Evolutionary conservation across 2,797 vertebrate genomes (phyloP).

Genomic region (Heliangelus exortis): DNA sequence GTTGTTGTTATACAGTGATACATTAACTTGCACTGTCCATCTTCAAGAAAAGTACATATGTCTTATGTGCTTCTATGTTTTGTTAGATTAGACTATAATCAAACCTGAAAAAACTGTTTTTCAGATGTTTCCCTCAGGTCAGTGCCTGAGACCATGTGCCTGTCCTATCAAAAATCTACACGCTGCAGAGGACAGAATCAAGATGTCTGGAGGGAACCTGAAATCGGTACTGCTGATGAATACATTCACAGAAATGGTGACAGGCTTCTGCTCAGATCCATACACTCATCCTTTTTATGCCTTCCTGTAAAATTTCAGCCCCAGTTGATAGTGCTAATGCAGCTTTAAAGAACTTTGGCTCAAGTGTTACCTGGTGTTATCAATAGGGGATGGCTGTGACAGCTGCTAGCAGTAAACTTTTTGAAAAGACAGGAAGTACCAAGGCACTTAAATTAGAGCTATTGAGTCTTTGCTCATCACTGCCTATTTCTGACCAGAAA

Average conservation of each 20-base stretch:
- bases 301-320: background rate
- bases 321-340: background rate
- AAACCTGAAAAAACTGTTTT: background rate
- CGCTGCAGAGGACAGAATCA: background rate
- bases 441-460: background rate
- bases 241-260: background rate
- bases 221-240: background rate
- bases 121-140: background rate
- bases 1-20: background rate
- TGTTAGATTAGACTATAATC: background rate
- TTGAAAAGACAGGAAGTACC: background rate
- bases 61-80: background rate
- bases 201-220: background rate
- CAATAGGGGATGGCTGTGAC: background rate
- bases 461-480: background rate
- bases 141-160: background rate
- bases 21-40: background rate
- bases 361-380: fast-evolving
- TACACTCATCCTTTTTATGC: background rate
- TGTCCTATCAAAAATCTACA: background rate
- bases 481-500: background rate
- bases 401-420: background rate
- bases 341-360: background rate
- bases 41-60: no score
- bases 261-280: background rate